Percentiles rank a stretch among this genome's conserved stretches.
phyloP scores from a whole-genome alignment of 2,888 invertebrate genomes.

The Zygothrica quintamaculata region DNA sequence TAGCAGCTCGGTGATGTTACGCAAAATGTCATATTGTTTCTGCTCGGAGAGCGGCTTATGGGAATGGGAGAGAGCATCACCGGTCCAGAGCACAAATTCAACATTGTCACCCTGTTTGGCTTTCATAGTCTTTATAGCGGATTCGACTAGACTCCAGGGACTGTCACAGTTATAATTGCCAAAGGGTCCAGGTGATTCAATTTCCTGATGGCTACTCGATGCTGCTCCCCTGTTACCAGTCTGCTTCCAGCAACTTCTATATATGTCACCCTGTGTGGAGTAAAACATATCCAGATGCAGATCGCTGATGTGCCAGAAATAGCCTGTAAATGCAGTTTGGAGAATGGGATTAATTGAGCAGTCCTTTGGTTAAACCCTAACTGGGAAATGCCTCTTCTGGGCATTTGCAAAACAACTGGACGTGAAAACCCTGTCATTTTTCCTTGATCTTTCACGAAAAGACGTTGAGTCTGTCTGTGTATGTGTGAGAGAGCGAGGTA shows the following conservation, averaged over 20 bases:
- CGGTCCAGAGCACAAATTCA: slow-evolving; percentile 97
- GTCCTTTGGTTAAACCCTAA: slow-evolving; percentile 43
- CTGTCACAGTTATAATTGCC: slow-evolving; percentile 95
- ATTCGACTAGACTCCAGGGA: slow-evolving; percentile 94
- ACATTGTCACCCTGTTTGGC: slow-evolving; percentile 93
- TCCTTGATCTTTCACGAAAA: too few species aligned
- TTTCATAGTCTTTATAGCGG: slow-evolving; percentile 94
- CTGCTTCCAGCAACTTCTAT: slow-evolving; percentile 66
- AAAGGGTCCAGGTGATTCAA: slow-evolving; percentile 88
- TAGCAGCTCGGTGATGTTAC: slow-evolving; percentile 92
- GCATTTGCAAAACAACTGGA: slow-evolving; percentile 36
- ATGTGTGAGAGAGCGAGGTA: slow-evolving; percentile 7
- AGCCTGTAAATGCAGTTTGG: slow-evolving; percentile 88
- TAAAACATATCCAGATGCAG: slow-evolving; percentile 95
- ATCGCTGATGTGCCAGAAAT: slow-evolving; percentile 98
- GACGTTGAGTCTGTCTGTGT: too few species aligned
- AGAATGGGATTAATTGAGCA: slow-evolving; percentile 2
- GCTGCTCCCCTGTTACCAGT: slow-evolving; percentile 17
- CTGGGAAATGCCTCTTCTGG: slow-evolving; percentile 49
- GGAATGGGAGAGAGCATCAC: slow-evolving; percentile 93
- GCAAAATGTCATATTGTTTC: slow-evolving; percentile 90
- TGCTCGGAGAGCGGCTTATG: slow-evolving; percentile 88
- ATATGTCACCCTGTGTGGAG: slow-evolving; percentile 88
- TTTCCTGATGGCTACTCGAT: slow-evolving; percentile 74
- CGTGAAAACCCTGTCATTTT: slow-evolving; percentile 25